Base-by-base conservation (phyloP, 2,797 vertebrate species). In the Gastrophryne carolinensis region DNA sequence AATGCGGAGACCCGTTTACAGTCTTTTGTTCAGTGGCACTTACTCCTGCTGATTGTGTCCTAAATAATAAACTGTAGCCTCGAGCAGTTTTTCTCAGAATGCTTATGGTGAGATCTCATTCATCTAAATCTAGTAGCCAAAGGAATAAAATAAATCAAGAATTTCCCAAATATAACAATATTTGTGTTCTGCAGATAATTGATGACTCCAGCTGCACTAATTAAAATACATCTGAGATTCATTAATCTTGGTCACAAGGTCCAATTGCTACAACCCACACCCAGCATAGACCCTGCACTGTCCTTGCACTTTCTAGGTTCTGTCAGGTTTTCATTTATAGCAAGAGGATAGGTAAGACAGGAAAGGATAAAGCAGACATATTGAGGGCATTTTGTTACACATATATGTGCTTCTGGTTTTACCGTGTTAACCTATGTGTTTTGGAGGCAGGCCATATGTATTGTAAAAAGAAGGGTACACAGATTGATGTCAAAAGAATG, bases 81-180 rank as follows among this genome's bases (percentile, higher is more conserved):
- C 76, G 68, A 81, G 89, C 86, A 49, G 83, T 88, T 73, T 81
- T 71, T 92, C 89, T 83, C 90, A 89, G 92, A 94, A 93, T 90
- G 89, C 91, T 92, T 91, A 92, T 93, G 93, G 95, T 95, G 93
- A 94, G 93, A 95, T 92, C 91, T 91, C 95, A 97, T 98, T 96
- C 94, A 95, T 98, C 96, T 96, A 94, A 93, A 94, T 96, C 93
- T 90, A 86, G 87, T 80, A 88, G 92, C 89, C 92, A 92, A 89
- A 92, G 90, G 88, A 94, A 94, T 91, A 93, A 96, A 96, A 97
- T 97, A 97, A 97, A 96, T 96, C 95, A 98, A 93, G 91, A 93
- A 92, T 96, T 95, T 97, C 90, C 91, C 89, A 95, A 96, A 98
- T 95, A 96, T 95, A 98, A 97, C 93, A 97, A 98, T 98, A 96